These are phyloP conservation scores for Chamaea fasciata DNA, from an alignment of 2,113 vertebrate genomes.

Conservation along the genomic window DNA sequence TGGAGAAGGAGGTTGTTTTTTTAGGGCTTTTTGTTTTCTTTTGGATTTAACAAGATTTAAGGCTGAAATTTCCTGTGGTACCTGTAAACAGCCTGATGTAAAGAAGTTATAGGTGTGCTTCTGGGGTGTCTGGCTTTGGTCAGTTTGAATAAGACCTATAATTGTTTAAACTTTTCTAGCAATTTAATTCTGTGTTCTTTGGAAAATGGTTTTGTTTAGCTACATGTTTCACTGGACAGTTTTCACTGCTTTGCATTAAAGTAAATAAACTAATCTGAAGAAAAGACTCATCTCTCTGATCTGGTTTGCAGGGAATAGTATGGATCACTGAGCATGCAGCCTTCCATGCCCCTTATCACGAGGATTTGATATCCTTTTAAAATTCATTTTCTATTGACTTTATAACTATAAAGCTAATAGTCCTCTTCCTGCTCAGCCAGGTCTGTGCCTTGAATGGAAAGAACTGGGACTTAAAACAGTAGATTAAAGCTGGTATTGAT, in stretches of 20 bases:
- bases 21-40: background rate
- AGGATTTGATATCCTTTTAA: conserved; percentile 43
- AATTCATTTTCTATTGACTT: conserved; percentile 54
- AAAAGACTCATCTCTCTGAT: conserved; percentile 22
- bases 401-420: conserved; percentile 36
- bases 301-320: conserved; percentile 5
- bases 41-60: background rate
- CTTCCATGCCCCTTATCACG: conserved; percentile 1
- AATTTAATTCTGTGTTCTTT: background rate
- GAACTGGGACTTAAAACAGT: background rate
- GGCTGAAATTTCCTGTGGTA: background rate
- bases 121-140: background rate
- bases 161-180: background rate
- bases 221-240: background rate
- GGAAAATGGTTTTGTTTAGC: background rate
- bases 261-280: conserved; percentile 27
- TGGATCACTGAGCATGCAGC: conserved; percentile 20
- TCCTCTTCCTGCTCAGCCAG: background rate
- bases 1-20: background rate
- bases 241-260: conserved; percentile 36
- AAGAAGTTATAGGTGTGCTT: background rate
- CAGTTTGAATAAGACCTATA: background rate
- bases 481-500: conserved; percentile 3
- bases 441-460: background rate
- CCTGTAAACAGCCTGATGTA: background rate